A percentile compares a stretch with the other conserved stretches of the same genome.
These are phyloP conservation scores for Tyrannus savana DNA, from an alignment of 2,113 vertebrate genomes.

Conservation along the genomic window DNA sequence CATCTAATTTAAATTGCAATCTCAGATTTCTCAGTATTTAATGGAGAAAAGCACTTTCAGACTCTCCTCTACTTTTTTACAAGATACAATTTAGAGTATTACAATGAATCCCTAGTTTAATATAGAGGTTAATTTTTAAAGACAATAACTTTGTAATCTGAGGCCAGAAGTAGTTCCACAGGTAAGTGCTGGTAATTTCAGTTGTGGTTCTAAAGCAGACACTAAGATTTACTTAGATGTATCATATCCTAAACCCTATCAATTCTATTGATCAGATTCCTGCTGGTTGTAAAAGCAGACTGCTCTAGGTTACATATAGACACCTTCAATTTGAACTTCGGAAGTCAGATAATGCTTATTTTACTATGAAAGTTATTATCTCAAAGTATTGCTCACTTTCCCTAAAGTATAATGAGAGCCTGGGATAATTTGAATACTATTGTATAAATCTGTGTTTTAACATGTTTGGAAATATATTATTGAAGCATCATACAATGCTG, in stretches of 20 bases:
- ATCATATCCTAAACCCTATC: background rate
- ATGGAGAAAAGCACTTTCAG: background rate
- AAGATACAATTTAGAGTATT: background rate
- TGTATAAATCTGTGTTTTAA: background rate
- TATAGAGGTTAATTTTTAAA: background rate
- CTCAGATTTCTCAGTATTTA: background rate
- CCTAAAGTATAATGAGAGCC: background rate
- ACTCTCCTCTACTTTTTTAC: accelerated
- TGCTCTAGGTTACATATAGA: background rate
- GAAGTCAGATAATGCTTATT: background rate
- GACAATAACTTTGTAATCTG: background rate
- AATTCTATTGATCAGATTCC: background rate
- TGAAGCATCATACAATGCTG: background rate
- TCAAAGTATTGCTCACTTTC: background rate
- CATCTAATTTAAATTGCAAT: background rate
- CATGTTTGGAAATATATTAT: background rate
- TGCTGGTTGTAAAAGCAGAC: background rate
- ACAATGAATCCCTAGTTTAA: background rate
- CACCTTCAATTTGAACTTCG: background rate
- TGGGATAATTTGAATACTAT: background rate
- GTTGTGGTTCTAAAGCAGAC: background rate
- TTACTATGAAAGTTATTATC: background rate
- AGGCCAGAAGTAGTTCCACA: background rate
- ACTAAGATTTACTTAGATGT: background rate
- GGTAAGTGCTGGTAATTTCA: background rate